Evolutionary conservation across 2,888 invertebrate species (phyloP), one percentile per base, ranked within the genome.

Genomic region (Ophion ventricosus): DNA sequence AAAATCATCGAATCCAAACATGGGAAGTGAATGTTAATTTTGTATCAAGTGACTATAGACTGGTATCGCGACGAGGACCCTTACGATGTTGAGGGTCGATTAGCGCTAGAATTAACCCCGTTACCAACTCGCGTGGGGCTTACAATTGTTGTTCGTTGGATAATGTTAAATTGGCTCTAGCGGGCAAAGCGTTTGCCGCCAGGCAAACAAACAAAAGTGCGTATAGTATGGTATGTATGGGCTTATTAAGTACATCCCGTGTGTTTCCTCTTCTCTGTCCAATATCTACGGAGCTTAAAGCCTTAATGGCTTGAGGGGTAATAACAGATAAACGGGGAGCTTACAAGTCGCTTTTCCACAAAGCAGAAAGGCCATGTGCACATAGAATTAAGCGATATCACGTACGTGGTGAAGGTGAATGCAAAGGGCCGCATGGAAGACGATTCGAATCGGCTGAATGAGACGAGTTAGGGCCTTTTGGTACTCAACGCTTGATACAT

Each of bases 291-390:
- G 59, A 76, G 83, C 80, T 80, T 76, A 76, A 73, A 67, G 67
- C 56, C 61, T 57, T 83, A 80, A 83, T 80, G 67, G 76, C 43
- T 63, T 67, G 73, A 81, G 77, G 74, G 56, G 66, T 72, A 84
- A 82, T 84, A 82, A 82, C 78, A 66, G 82, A 78, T 74, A 84
- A 78, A 54, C 23, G 11, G 75, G 67, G 69, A 82, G 82, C 82
- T 84, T 75, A 82, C 74, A 84, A 54, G 64, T 14, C 57, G 54
- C 73, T 77, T 40, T 61, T 40, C 69, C 57, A 74, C 54, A 59
- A 56, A 56, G 56, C 26, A 17, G 20, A 72, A 56, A 74, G 10
- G 29, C 54, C 29, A 23, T 40, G 35, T 59, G 4, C 35, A n/a
- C 56, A 14, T 35, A 11, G 25, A 25, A 26, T 14, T 61, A 40